Evolutionary conservation across 2,888 invertebrate genomes (phyloP), one percentile per base, ranked within the genome.

Genomic region (Philereme transversata): DNA sequence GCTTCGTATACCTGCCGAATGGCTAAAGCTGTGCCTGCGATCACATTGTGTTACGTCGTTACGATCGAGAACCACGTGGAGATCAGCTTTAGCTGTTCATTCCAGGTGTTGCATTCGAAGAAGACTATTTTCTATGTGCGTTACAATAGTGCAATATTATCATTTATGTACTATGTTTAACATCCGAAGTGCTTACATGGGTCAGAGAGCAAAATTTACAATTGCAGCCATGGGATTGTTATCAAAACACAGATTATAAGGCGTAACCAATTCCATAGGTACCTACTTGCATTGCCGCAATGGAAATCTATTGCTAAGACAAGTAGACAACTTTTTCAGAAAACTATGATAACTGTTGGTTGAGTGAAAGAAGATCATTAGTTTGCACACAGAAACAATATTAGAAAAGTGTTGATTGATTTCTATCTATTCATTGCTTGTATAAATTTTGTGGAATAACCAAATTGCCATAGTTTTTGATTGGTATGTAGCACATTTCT

Each of bases 1-100:
- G n/a, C 70, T 74, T 74, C 70, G 72, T 65, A n/a, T 71, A 72
- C 71, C 68, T 60, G 50, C 41, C 51, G 40, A 54, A 52, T 68
- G 69, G 67, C 5, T 7, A n/a, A n/a, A n/a, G 70, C 70, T 33
- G n/a, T 55, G 34, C n/a, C 44, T 49, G 41, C 36, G 46, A 47
- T 51, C 40, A 38, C 44, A 22, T 52, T 57, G 56, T 46, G 10
- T 33, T 54, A 57, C 43, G 36, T 54, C 34, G 33, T 43, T 33
- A 9, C 57, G 36, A 48, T 46, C 43, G 44, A 43, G 50, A 34
- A 54, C 11, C 35, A 46, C 4, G 9, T 6, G 6, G 22, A 36
- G 50, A 51, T 43, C 43, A 36, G n/a, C 33, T 22, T 22, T 11
- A n/a, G 53, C 36, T 9, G 10, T 58, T 41, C n/a, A n/a, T n/a